Evolutionary conservation across 2,888 invertebrate genomes (phyloP).

Genomic region (Unio pictorum): DNA sequence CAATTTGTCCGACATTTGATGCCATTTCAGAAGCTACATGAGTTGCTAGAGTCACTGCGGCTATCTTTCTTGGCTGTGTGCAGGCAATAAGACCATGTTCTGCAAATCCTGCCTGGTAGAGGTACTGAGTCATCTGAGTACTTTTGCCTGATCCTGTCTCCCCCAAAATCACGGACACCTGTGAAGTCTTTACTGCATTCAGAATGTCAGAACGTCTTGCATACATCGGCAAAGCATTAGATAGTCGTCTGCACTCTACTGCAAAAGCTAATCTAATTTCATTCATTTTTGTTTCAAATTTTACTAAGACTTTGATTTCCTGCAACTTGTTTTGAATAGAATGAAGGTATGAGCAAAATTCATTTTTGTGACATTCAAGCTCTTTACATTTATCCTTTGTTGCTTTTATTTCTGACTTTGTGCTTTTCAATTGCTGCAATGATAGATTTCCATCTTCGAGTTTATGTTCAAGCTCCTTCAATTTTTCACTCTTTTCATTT

Average conservation of each 20-base stretch:
- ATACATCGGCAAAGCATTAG: slow-evolving; percentile 62
- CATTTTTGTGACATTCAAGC: slow-evolving; percentile 36
- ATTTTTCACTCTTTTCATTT: neutral
- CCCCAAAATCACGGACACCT: slow-evolving; percentile 65
- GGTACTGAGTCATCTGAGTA: slow-evolving; percentile 70
- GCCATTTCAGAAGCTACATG: slow-evolving; percentile 67
- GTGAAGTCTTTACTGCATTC: slow-evolving; percentile 46
- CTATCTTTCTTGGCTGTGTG: slow-evolving; percentile 71
- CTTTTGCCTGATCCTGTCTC: slow-evolving; percentile 72
- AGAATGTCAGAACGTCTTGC: slow-evolving; percentile 56
- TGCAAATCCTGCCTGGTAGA: slow-evolving; percentile 57
- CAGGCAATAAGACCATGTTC: slow-evolving; percentile 60
- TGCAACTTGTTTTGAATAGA: slow-evolving; percentile 23
- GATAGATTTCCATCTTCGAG: slow-evolving; percentile 17
- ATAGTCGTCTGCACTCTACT: slow-evolving; percentile 50
- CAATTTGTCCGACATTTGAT: slow-evolving; percentile 52
- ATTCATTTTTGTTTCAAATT: slow-evolving; percentile 23
- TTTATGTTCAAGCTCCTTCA: slow-evolving; percentile 3
- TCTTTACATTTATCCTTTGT: slow-evolving; percentile 45
- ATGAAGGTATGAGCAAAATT: slow-evolving; percentile 36
- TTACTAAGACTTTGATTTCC: slow-evolving; percentile 9
- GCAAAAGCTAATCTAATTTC: slow-evolving; percentile 40
- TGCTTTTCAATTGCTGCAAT: slow-evolving; percentile 20
- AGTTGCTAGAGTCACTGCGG: slow-evolving; percentile 68
- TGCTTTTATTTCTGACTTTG: slow-evolving; percentile 21